Conservation (phyloP, 2,113 vertebrate genomes). For the Petromus typicus region DNA sequence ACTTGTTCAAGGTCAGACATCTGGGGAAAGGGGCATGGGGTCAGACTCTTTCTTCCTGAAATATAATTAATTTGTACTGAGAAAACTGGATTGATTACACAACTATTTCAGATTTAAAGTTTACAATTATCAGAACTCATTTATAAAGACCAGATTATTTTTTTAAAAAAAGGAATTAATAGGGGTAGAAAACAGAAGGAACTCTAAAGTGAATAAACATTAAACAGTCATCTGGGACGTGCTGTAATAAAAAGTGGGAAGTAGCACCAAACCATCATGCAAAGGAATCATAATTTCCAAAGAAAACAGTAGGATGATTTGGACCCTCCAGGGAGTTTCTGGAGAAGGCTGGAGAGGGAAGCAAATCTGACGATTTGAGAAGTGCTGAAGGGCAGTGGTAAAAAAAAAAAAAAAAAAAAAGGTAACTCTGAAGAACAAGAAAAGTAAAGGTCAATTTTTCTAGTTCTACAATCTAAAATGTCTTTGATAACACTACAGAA, state of each 20-base stretch:
- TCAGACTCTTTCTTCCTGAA: constrained; percentile 16
- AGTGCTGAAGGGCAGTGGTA: neutral
- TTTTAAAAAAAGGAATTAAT: neutral
- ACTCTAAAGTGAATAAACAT: constrained; percentile 14
- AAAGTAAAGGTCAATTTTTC: constrained; percentile 23
- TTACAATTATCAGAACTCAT: neutral
- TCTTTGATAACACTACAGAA: neutral
- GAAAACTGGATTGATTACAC: neutral
- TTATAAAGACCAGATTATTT: neutral
- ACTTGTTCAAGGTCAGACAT: constrained; percentile 8
- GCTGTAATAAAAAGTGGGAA: neutral
- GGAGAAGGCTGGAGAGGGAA: neutral
- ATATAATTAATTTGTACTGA: neutral
- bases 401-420: neutral
- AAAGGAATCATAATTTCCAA: constrained; percentile 45
- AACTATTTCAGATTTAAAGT: neutral
- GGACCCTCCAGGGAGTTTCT: neutral
- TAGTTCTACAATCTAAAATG: constrained; percentile 49
- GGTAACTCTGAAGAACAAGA: constrained; percentile 8
- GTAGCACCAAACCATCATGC: neutral
- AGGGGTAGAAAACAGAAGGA: neutral
- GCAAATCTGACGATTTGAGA: neutral
- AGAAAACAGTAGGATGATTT: neutral
- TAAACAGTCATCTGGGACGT: neutral
- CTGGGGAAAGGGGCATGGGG: neutral